Evolutionary conservation across 2,888 invertebrate species (phyloP).

Genomic region (Hipparchia semele): DNA sequence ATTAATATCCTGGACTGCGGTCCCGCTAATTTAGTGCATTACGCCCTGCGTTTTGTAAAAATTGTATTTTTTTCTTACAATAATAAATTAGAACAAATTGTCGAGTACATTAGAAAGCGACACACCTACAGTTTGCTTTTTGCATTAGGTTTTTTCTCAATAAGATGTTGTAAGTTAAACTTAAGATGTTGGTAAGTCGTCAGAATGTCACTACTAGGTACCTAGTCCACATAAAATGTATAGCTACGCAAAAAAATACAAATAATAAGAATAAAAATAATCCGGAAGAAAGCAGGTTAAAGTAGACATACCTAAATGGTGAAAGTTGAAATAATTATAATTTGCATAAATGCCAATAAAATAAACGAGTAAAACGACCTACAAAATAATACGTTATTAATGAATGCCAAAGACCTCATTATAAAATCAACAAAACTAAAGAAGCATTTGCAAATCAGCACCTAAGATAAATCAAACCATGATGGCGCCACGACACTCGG

Average conservation of each 20-base stretch:
- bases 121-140: not conserved
- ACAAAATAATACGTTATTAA: constrained; percentile 41
- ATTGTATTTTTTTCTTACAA: not conserved
- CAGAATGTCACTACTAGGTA: not conserved
- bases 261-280: no score
- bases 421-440: constrained; percentile 41
- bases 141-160: not conserved
- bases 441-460: constrained; percentile 71
- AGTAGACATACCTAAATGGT: not conserved
- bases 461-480: constrained; percentile 57
- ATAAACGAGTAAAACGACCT: constrained; percentile 41
- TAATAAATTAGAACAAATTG: not conserved
- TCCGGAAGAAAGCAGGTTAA: not conserved
- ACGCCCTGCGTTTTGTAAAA: constrained; percentile 20
- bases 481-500: constrained; percentile 66
- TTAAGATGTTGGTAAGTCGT: not conserved
- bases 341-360: not conserved
- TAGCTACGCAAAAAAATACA: no score
- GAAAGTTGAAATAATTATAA: not conserved
- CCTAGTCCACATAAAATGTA: no score
- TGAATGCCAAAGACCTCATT: constrained; percentile 25
- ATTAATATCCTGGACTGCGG: constrained; percentile 36
- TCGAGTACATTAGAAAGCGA: not conserved
- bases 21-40: constrained; percentile 33
- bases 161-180: not conserved